Evolutionary conservation across 2,113 vertebrate genomes (phyloP).

Genomic region (Rattus rattus): DNA sequence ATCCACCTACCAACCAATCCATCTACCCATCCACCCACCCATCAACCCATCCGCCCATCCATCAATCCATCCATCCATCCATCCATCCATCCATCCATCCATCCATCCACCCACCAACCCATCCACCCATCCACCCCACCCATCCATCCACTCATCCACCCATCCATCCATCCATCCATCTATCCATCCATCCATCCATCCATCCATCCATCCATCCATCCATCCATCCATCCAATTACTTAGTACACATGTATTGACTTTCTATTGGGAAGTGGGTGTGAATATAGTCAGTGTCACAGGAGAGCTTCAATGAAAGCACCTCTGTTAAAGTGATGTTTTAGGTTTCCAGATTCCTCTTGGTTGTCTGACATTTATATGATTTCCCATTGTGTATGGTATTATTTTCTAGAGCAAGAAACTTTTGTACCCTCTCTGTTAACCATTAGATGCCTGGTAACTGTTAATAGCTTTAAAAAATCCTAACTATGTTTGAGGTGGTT

Average conservation of each 20-base stretch:
- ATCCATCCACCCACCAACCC: too few relatives aligned
- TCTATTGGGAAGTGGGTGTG: not conserved
- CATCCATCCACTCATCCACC: not conserved
- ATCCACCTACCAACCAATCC: too few relatives aligned
- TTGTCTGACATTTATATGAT: conserved; percentile 39
- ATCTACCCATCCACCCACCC: too few relatives aligned
- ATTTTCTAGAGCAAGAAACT: conserved; percentile 8
- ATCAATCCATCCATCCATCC: too few relatives aligned
- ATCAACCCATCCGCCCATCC: too few relatives aligned
- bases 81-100: too few relatives aligned
- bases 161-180: not conserved
- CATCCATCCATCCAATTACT: not conserved
- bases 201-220: not conserved
- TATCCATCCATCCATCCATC: too few relatives aligned
- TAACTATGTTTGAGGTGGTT: not conserved
- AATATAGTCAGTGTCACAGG: not conserved
- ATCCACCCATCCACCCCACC: too few relatives aligned
- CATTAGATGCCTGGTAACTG: not conserved
- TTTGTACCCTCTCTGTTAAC: conserved; percentile 15
- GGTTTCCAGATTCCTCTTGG: conserved; percentile 21
- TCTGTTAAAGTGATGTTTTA: conserved; percentile 29
- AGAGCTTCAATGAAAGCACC: not conserved
- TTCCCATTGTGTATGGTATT: conserved; percentile 41
- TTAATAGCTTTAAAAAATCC: not conserved
- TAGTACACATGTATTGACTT: not conserved